phyloP scores from a whole-genome alignment of 2,797 vertebrate genomes.

The Galago senegalensis region DNA sequence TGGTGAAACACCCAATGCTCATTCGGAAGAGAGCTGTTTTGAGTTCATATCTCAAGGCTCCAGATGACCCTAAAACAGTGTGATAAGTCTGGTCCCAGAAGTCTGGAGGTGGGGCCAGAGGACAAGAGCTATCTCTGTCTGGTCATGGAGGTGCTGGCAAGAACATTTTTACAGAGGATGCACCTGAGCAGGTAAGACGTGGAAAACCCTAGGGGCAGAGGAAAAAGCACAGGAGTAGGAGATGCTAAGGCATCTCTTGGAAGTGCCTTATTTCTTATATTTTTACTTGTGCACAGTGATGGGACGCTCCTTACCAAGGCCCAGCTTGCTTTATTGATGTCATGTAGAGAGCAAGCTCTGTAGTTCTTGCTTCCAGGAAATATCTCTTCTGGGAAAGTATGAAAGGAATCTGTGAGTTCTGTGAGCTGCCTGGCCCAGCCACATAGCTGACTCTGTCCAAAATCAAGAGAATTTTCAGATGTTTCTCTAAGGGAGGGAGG shows the following conservation, averaged over 20 bases:
- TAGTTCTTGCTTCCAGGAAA: conserved; percentile 70
- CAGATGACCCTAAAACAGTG: neutral
- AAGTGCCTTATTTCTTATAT: neutral
- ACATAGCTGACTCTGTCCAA: conserved; percentile 54
- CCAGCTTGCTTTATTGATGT: conserved; percentile 55
- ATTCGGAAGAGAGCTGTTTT: neutral
- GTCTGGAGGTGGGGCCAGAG: neutral
- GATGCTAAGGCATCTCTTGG: neutral
- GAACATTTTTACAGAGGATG: neutral
- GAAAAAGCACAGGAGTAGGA: neutral
- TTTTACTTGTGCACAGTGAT: neutral
- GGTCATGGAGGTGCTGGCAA: neutral
- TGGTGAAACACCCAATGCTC: neutral
- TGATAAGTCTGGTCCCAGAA: neutral
- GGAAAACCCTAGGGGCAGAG: neutral
- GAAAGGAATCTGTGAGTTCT: conserved; percentile 70
- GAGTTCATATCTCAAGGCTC: neutral
- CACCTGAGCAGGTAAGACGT: neutral
- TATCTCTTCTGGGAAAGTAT: conserved; percentile 79
- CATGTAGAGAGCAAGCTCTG: conserved; percentile 14
- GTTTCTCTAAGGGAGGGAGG: conserved; percentile 54
- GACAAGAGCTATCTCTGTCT: neutral
- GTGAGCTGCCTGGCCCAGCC: neutral
- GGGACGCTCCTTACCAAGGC: conserved; percentile 24
- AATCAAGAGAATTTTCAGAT: conserved; percentile 72